These are phyloP conservation scores for Nasonia giraulti DNA, from an alignment of 1,140 invertebrate genomes.

Conservation along the genomic window DNA sequence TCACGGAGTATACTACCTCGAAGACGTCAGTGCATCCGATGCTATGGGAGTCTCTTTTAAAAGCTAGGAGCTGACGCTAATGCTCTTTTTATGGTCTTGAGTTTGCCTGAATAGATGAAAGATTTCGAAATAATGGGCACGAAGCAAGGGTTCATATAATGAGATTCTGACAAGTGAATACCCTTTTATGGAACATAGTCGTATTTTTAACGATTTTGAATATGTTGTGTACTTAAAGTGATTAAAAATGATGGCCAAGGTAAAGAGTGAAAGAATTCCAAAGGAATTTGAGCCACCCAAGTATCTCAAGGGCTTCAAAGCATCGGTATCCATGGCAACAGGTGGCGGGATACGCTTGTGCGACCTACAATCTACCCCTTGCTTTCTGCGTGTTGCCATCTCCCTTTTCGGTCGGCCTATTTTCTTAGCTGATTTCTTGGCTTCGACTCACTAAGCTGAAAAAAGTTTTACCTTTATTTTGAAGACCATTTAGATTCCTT, in stretches of 20 bases:
- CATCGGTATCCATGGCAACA: neutral
- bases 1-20: neutral
- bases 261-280: no score
- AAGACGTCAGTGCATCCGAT: neutral
- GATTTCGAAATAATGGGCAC: no score
- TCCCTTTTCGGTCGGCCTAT: neutral
- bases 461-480: neutral
- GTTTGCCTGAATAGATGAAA: neutral
- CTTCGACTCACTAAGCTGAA: neutral
- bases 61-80: neutral
- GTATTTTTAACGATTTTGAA: no score
- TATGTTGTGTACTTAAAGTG: no score
- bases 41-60: neutral
- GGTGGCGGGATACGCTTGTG: neutral
- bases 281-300: no score
- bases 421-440: neutral
- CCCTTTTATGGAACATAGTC: no score
- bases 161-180: no score
- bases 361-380: no score
- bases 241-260: no score
- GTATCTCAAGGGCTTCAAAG: neutral
- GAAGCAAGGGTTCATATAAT: no score
- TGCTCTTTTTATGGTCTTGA: neutral
- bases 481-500: no score
- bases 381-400: no score